Evolutionary conservation across 2,888 invertebrate species (phyloP), one percentile per base, ranked within the genome.

Genomic region (Papilio protenor): DNA sequence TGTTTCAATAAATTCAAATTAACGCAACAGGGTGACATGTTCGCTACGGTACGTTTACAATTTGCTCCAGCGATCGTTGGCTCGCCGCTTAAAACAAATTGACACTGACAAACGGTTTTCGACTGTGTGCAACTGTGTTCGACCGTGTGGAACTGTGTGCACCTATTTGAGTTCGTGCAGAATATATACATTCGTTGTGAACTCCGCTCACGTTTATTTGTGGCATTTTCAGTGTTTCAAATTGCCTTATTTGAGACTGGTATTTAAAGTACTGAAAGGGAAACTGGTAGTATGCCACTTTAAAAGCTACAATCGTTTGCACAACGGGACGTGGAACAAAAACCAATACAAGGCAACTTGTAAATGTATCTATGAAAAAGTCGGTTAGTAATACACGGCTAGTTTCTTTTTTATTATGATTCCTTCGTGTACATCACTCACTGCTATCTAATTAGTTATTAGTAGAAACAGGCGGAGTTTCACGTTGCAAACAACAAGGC

Each of bases 71-170:
- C 12, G 74, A 27, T 52, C 23, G 18, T 6, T 27, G 16, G 33
- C 40, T 33, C 21, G 10, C 66, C 21, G 33, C 40, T 23, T 40
- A 57, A 73, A 33, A 75, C 55, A 75, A 75, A 69, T 69, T 75
- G 75, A 75, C 75, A 69, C 40, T 69, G 55, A 40, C 55, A 45
- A 45, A 75, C 75, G 27, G 5, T 33, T 49, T 52, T 52, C 52
- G 18, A 52, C n/a, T 55, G 55, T 55, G 55, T 55, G 5, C 55
- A n/a, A 55, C 18, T 55, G 57, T 12, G 23, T 57, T 21, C 57
- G 10, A 57, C 21, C 21, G 57, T 57, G 57, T 21, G 57, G 21
- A 57, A 57, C 57, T 57, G 57, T 21, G 23, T 59, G 11, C 23
- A 59, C 23, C 57, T 59, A 21, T 59, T 55, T 74, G 47, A 33